Base-by-base conservation (phyloP, 2,113 vertebrate species). In the Cyprinodon tularosa region DNA sequence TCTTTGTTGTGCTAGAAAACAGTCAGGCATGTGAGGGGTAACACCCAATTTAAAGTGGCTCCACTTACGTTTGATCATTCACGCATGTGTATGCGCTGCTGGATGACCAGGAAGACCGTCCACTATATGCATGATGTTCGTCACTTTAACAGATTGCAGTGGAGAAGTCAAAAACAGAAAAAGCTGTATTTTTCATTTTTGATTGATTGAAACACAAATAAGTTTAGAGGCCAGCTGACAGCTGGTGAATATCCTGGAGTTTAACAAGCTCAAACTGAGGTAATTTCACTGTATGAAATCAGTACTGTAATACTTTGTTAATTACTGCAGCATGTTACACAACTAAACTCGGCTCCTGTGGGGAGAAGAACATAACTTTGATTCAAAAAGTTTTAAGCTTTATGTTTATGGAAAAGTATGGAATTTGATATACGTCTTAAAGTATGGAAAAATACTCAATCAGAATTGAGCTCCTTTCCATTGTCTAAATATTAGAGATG, bases 31-130 rank as follows among this genome's bases (percentile, higher is more conserved):
- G 48, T 57, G 75, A 63, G 72, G 38, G 65, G 20, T 65, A 45
- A 40, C 62, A 9, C 70, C 68, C 74, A 70, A 76, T 47, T 70
- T 22, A 6, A 14, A 14, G 48, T 6, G 42, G 37, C 62, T 69
- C 42, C 84, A 62, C 81, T 82, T 77, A 72, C 74, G 81, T 84
- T 62, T 22, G 74, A 74, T 74, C 74, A 80, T 78, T 70, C 79
- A 22, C 74, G 79, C 77, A 64, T 88, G 76, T 83, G 68, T 76
- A 76, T 78, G 63, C 61, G 65, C 69, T 15, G 72, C 57, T 80
- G 20, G 67, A 65, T 63, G 72, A 81, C 65, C 29, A 45, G 64
- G 78, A 80, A 0, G 76, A 77, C 44, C 45, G 85, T 76, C 84
- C 75, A 79, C 70, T 42, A 74, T 57, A 15, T 57, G 62, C 70